Percentiles rank a stretch among this genome's conserved stretches.
phyloP scores from a whole-genome alignment of 2,797 vertebrate genomes.

The Rhinatrema bivittatum region DNA sequence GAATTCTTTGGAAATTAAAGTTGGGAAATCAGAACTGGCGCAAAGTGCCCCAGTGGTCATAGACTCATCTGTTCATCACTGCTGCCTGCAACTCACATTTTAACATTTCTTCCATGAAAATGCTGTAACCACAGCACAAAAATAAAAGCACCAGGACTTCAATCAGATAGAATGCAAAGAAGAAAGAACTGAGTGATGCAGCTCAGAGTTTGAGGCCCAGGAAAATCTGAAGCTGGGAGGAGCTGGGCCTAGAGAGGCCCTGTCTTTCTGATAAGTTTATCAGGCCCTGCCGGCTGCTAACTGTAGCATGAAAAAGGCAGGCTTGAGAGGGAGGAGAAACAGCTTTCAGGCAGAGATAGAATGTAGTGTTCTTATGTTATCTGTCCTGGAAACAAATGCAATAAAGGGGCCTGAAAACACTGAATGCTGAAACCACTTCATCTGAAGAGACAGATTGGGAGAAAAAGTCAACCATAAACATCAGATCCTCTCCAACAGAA shows the following conservation, averaged over 20 bases:
- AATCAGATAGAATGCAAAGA: too few relatives aligned
- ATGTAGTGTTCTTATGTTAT: conserved; percentile 45
- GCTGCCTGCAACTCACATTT: too few relatives aligned
- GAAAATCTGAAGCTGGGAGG: conserved; percentile 66
- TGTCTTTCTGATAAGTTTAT: conserved; percentile 80
- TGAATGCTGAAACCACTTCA: conserved; percentile 31
- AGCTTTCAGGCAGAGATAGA: conserved; percentile 59
- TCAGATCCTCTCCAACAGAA: too few relatives aligned
- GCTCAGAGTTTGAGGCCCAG: conserved; percentile 19
- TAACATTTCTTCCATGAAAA: too few relatives aligned
- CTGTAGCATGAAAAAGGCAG: conserved; percentile 60
- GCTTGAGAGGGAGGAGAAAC: conserved; percentile 29
- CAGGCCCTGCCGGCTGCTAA: conserved; percentile 67
- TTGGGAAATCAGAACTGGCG: too few relatives aligned
- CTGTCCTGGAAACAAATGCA: conserved; percentile 32
- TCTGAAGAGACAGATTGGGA: conserved; percentile 54
- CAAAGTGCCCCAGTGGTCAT: too few relatives aligned
- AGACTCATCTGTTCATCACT: too few relatives aligned
- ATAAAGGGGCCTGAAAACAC: conserved; percentile 30
- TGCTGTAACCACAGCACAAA: too few relatives aligned
- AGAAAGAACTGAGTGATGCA: too few relatives aligned
- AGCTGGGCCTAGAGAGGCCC: conserved; percentile 8
- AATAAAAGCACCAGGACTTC: too few relatives aligned
- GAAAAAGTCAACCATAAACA: conserved; percentile 25
- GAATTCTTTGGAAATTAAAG: too few relatives aligned